Evolutionary conservation across 2,797 vertebrate genomes (phyloP), one percentile per base, ranked within the genome.

Genomic region (Naso thynnoides): DNA sequence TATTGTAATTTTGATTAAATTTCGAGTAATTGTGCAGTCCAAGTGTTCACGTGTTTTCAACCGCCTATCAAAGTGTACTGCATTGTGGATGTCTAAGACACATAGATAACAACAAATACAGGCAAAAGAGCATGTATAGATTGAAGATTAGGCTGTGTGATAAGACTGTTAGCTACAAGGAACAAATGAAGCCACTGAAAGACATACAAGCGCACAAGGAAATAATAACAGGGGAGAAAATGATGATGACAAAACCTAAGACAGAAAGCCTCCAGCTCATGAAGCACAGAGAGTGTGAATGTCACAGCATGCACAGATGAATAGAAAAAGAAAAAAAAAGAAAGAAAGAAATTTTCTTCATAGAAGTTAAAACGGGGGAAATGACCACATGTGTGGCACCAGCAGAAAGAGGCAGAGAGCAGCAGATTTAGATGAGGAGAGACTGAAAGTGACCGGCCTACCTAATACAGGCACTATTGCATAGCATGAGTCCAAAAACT

Each of bases 391-490:
- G 63, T 47, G 67, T 42, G 42, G 16, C 26, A 49, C 23, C 19
- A 65, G 39, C 60, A 79, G n/a, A 62, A 52, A 73, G 54, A 80
- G 39, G 48, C 79, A 59, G 11, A 78, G 53, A 49, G 52, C 3
- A 18, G 59, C 54, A 84, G 62, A 75, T 45, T 73, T 58, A 84
- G 31, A 83, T 52, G 65, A 74, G 75, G 56, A 88, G 83, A 88
- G 65, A 85, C 74, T 73, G 56, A 86, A 86, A 84, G 72, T 84
- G 73, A 87, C 76, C 38, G 62, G 78, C 96, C 95, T 98, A 99
- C 98, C 98, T 93, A 99, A 94, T 86, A 99, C 96, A 18, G 98
- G 98, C 82, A 99, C 97, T 92, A 99, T 97, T 91, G 98, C 97
- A 83, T 98, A 98, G 95, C 98, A 99, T 3, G 98, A 99, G 50